phyloP scores from a whole-genome alignment of 2,888 invertebrate genomes.

The Dolichopus griseipennis region DNA sequence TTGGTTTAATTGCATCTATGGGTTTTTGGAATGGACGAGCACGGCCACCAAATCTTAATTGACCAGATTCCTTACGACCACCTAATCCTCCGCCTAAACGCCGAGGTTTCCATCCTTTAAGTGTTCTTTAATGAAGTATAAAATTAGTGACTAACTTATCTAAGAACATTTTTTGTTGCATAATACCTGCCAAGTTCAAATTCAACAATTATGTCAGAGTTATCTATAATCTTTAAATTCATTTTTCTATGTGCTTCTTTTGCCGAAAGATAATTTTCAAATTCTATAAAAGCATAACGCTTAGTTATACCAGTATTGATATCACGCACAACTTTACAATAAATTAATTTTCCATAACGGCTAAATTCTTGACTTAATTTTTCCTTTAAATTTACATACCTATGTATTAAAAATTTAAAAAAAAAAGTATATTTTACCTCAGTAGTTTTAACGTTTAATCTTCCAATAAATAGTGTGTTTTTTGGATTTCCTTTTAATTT shows the following conservation, averaged over 20 bases:
- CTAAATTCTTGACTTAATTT: constrained; percentile 50
- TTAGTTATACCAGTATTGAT: constrained; percentile 75
- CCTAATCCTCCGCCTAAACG: constrained; percentile 82
- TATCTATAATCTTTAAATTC: constrained; percentile 55
- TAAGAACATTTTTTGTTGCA: not conserved
- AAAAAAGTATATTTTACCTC: constrained; percentile 38
- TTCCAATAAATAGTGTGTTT: constrained; percentile 65
- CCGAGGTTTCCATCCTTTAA: constrained; percentile 76
- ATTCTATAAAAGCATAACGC: constrained; percentile 82
- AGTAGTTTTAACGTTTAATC: constrained; percentile 59
- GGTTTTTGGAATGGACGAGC: constrained; percentile 68
- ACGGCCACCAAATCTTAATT: constrained; percentile 75
- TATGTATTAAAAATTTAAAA: not conserved
- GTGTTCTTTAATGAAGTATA: constrained; percentile 26
- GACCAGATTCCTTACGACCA: constrained; percentile 77
- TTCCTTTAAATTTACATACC: constrained; percentile 41
- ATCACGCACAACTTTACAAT: constrained; percentile 61
- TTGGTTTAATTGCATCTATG: constrained; percentile 33
- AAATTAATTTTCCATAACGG: constrained; percentile 56
- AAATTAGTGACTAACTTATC: not conserved
- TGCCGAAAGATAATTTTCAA: constrained; percentile 52
- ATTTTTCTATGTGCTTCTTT: constrained; percentile 53
- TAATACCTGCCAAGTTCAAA: constrained; percentile 58
- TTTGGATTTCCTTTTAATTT: constrained; percentile 59
- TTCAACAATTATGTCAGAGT: constrained; percentile 64